A percentile compares a stretch with the other conserved stretches of the same genome.
Evolutionary conservation across 2,113 vertebrate species (phyloP).

Genomic region (Anarrhichthys ocellatus): DNA sequence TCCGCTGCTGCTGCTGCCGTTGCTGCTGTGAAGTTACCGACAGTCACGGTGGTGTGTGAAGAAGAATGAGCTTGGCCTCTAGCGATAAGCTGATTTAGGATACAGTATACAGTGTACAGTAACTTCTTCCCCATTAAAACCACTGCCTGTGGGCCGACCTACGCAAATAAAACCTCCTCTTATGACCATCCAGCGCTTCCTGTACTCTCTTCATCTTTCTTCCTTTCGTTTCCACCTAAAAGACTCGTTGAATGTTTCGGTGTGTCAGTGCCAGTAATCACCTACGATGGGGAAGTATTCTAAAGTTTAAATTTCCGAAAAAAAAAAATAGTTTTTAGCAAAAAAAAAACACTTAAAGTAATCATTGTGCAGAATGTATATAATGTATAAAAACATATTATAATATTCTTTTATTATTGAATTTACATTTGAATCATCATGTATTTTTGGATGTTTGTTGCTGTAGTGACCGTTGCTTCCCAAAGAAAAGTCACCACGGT

Average conservation of each 20-base stretch:
- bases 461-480: too few species aligned
- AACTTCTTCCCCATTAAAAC: conserved; percentile 19
- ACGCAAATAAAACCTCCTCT: neutral
- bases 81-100: neutral
- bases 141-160: neutral
- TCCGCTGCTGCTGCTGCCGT: neutral
- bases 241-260: neutral
- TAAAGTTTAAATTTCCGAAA: neutral
- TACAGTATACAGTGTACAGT: neutral
- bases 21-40: neutral
- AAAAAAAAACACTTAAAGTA: neutral
- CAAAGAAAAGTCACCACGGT: neutral
- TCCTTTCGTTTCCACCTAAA: accelerated
- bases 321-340: neutral
- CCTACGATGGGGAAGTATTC: too few species aligned
- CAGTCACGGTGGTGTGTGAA: conserved; percentile 32
- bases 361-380: too few species aligned
- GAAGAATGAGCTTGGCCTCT: neutral
- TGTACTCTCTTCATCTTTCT: neutral
- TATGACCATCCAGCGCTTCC: neutral
- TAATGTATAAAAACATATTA: neutral
- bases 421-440: neutral
- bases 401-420: neutral
- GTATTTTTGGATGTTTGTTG: neutral
- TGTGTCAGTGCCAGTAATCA: neutral